These are phyloP conservation scores for Drosophila helvetica DNA, from an alignment of 2,888 invertebrate genomes.

Conservation along the genomic window DNA sequence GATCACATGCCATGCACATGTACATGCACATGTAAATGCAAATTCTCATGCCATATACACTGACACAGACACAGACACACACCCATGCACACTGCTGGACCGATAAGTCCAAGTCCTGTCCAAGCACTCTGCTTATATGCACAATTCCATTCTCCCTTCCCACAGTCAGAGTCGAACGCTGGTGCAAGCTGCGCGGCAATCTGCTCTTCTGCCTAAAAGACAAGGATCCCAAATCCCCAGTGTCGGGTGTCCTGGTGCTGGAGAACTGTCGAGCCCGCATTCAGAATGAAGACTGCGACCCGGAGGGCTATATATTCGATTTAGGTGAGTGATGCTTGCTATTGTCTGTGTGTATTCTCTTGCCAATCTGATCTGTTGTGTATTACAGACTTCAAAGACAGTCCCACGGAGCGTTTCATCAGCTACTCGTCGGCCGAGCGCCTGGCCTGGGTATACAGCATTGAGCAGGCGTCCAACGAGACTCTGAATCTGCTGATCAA, in stretches of 20 bases:
- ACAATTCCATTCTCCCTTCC: conserved; percentile 11
- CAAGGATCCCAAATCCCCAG: conserved; percentile 94
- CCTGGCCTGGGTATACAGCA: conserved; percentile 92
- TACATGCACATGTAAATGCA: conserved; percentile 21
- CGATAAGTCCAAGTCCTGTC: conserved; percentile 1
- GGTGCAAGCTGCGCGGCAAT: conserved; percentile 96
- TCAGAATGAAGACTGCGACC: conserved; percentile 85
- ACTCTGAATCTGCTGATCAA: conserved; percentile 90
- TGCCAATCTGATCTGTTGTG: not conserved
- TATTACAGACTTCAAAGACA: conserved; percentile 91
- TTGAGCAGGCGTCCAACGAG: conserved; percentile 93
- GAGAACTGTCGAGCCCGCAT: conserved; percentile 93
- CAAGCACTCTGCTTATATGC: not conserved
- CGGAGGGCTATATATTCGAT: conserved; percentile 91
- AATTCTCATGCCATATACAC: not conserved
- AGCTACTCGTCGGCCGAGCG: conserved; percentile 92
- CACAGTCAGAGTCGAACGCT: conserved; percentile 90
- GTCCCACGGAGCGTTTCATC: conserved; percentile 91
- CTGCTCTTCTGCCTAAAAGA: conserved; percentile 96
- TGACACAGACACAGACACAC: conserved; percentile 2
- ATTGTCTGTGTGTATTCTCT: not conserved
- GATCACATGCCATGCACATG: conserved; percentile 1
- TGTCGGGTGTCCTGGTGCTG: conserved; percentile 93
- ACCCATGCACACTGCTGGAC: not conserved
- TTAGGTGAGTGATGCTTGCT: conserved; percentile 86